Evolutionary conservation across 2,888 invertebrate genomes (phyloP).

Genomic region (Hecatera dysodea): DNA sequence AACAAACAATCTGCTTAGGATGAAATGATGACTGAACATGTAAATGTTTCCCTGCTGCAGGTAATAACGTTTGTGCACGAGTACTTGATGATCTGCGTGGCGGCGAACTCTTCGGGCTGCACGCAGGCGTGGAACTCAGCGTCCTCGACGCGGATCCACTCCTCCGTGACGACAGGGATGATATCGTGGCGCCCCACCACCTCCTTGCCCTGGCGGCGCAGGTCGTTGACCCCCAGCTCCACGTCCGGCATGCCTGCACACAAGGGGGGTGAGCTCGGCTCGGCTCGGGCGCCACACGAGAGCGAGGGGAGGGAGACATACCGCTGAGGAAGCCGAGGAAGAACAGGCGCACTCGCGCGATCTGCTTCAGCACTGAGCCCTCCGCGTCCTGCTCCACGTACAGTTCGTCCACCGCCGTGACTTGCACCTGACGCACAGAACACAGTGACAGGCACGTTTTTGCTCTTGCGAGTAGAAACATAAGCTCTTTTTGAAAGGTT

Average conservation of each 20-base stretch:
- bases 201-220: constrained; percentile 99
- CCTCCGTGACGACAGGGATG: constrained; percentile 99
- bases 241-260: constrained; percentile 97
- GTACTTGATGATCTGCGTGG: constrained; percentile 95
- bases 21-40: neutral
- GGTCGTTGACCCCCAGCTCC: constrained; percentile 99
- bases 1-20: neutral
- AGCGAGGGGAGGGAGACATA: constrained; percentile 63
- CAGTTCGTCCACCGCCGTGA: constrained; percentile 97
- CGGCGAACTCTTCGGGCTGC: constrained; percentile 97
- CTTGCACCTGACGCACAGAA: constrained; percentile 92
- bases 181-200: constrained; percentile 99
- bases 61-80: neutral
- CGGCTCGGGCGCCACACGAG: neutral
- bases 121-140: constrained; percentile 98
- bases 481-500: no score
- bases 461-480: no score
- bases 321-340: constrained; percentile 98
- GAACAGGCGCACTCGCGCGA: constrained; percentile 98
- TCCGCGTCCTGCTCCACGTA: constrained; percentile 97
- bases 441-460: neutral
- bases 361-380: constrained; percentile 96
- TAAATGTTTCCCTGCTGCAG: neutral
- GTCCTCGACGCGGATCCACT: constrained; percentile 99
- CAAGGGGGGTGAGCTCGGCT: neutral